Base-by-base conservation (phyloP, 2,888 invertebrate species). In the Choristoneura rosaceana region DNA sequence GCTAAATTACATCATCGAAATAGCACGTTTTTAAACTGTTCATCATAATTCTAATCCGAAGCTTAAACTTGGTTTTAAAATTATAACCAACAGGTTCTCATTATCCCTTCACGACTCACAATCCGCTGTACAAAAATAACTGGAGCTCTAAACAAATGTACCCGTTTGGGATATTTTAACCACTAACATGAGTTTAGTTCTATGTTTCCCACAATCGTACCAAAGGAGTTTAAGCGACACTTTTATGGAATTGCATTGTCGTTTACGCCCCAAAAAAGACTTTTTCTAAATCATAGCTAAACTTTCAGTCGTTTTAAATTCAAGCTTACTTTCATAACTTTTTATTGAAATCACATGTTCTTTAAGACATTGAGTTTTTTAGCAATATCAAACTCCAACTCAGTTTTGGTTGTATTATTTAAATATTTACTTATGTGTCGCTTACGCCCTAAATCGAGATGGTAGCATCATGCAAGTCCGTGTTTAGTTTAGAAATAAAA, bases 401-500 rank as follows among this genome's bases (percentile, higher is more conserved):
- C 17, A 7, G 17, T 9, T 52, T 15, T 52, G 15, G 4, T 45
- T 33, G 62, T 14, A 25, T 45, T 61, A 4, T 25, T 14, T n/a
- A 5, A 45, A 17, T 7, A 0, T 45, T 33, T 5, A 33, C 45
- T 25, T 15, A 8, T 33, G 7, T 52, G 41, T 45, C 33, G 25
- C 25, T 45, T 62, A 17, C 43, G 14, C 34, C 9, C n/a, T 0
- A 4, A 50, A 50, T n/a, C 63, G n/a, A 50, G 34, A n/a, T 15
- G 63, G 33, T 50, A 47, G 64, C 68, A n/a, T 45, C 25, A 15
- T 59, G 45, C 58, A 66, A 43, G 43, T 33, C n/a, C 33, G 84
- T 87, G 90, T 90, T 90, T 86, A 83, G 85, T 83, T 90, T 84
- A 34, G 80, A 82, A 81, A 78, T 87, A 89, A 87, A 91, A 90